Evolutionary conservation across 2,113 vertebrate genomes (phyloP), one percentile per base, ranked within the genome.

Genomic region (Cynopterus brachyotis): DNA sequence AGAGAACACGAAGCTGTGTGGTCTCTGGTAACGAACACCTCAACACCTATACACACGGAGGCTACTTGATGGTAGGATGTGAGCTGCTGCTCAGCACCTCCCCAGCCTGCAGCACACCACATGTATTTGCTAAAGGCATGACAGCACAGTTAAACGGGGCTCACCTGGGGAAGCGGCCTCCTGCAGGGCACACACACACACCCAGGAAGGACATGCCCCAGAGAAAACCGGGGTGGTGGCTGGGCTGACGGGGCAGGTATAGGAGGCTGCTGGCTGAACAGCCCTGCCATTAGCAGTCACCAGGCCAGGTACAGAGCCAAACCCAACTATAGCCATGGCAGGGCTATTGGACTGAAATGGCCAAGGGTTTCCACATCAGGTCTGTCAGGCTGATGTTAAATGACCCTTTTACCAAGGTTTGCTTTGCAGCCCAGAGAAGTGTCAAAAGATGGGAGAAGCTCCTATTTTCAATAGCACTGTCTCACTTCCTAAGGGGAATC

Each of bases 31-130:
- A 6, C 0, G 12, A 9, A 57, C 47, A 35, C 6, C 26, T 19
- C 32, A 3, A 40, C 66, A 81, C 5, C 64, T 5, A 1, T 1
- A 9, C 0, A 22, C 22, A 2, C 0, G 7, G 16, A 55, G 7
- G 9, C 50, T 13, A 15, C 70, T 9, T 47, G 55, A n/a, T 6
- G 5, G 28, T 62, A 57, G 12, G 73, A 26, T 11, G 1, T 6
- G 11, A 30, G 53, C 22, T 42, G 40, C 20, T 4, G 69, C 30
- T 32, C 9, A 2, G 57, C 32, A 12, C 28, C 69, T 26, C 32
- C 28, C 15, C 1, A 26, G 73, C 28, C 13, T 11, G 2, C 20
- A 26, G 67, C 17, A 30, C 20, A 4, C 20, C 4, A 2, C 0
- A 4, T 3, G 2, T 6, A n/a, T 10, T 2, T 53, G 30, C 15